Conservation (phyloP, 2,113 vertebrate genomes). For the Malurus elegans region DNA sequence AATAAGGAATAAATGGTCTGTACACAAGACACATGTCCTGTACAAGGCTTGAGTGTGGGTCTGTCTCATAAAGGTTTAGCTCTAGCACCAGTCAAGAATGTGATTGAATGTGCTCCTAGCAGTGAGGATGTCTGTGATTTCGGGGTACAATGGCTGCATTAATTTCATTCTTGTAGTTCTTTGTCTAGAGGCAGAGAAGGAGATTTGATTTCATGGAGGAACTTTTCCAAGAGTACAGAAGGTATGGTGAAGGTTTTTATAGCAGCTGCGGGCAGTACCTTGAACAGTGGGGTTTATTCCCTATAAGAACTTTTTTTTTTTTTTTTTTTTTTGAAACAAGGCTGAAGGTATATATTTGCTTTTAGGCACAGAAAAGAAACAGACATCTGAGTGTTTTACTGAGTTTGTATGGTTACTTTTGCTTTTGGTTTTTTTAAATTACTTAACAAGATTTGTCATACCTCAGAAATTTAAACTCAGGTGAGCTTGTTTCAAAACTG, state of each 20-base stretch:
- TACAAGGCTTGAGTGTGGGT: neutral
- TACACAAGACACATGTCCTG: rapidly evolving
- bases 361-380: neutral
- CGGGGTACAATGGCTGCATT: neutral
- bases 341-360: neutral
- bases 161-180: neutral
- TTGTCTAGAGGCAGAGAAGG: neutral
- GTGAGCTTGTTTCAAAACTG: conserved; percentile 25
- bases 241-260: neutral
- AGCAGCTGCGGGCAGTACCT: neutral
- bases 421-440: conserved; percentile 20
- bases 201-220: neutral
- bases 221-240: neutral
- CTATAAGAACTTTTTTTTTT: neutral
- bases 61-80: neutral
- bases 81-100: neutral
- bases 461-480: conserved; percentile 29
- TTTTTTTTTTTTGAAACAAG: neutral
- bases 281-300: neutral
- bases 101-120: neutral
- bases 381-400: neutral
- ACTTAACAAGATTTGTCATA: conserved; percentile 12
- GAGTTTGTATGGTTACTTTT: neutral
- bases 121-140: neutral
- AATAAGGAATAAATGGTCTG: neutral